Evolutionary conservation across 1,140 invertebrate genomes (phyloP), one percentile per base, ranked within the genome.

Genomic region (Neodiprion pinetum): DNA sequence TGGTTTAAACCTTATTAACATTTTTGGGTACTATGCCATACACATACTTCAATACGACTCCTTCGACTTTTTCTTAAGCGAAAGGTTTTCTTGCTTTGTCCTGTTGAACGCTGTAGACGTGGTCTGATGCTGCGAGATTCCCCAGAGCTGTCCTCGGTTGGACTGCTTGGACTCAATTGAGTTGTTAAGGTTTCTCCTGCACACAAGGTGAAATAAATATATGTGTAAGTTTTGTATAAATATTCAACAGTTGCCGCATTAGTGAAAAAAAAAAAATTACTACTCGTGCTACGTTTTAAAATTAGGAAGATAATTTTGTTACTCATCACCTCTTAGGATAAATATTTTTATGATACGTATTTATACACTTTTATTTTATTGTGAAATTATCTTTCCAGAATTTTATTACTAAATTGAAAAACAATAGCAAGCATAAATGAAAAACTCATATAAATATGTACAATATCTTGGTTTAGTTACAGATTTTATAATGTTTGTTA

Each of bases 1-100:
- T 40, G 17, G 10, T 75, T 9, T 72, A 72, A 12, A 72, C 14
- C 14, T 50, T 21, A 47, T 12, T 21, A n/a, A 12, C 9, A n/a
- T 10, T 12, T 74, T 17, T n/a, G 1, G 7, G 9, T 17, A 17
- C n/a, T 10, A 10, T 48, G 53, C n/a, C 9, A 61, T 61, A 5
- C 53, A 61, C 53, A 69, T 83, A 90, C 89, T 82, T 90, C 89
- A 74, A 88, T 79, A 70, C 88, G 89, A 67, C 88, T 83, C 81
- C 89, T 92, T 78, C 94, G 90, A 86, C 95, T 96, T 86, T 94
- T 95, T 80, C 94, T 90, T 70, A 96, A 92, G 74, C 96, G 92
- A 88, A 98, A 98, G 0, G 97, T 98, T 89, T 96, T 97, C 77
- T 97, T 92, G 83, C 96, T 98, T 85, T 97, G 96, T 21, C 95